Percentiles rank a stretch among this genome's conserved stretches.
Evolutionary conservation across 2,888 invertebrate genomes (phyloP).

Genomic region (Lymantria dispar): DNA sequence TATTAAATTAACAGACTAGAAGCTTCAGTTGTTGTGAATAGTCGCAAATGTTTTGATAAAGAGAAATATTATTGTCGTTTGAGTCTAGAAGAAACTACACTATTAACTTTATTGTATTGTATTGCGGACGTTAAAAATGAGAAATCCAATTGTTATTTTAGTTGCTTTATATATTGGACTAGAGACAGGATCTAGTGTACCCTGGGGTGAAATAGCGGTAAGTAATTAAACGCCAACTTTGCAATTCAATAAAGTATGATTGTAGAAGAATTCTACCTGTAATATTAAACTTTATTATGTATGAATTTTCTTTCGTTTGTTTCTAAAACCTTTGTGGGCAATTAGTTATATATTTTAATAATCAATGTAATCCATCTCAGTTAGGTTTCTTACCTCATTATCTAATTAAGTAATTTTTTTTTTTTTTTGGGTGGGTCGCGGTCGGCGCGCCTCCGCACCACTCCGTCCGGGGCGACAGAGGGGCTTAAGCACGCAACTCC

Average conservation of each 20-base stretch:
- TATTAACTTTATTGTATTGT: conserved; percentile 12
- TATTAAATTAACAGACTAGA: conserved; percentile 11
- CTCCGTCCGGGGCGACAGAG: too few relatives aligned
- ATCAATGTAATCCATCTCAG: too few relatives aligned
- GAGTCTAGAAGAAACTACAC: neutral
- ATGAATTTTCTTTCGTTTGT: too few relatives aligned
- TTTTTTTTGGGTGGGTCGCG: too few relatives aligned
- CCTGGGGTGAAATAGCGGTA: conserved; percentile 47
- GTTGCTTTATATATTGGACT: conserved; percentile 51
- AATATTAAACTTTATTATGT: too few relatives aligned
- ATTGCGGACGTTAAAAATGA: conserved; percentile 44
- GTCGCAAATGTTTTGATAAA: conserved; percentile 2
- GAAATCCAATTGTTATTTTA: conserved; percentile 48
- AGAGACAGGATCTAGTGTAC: conserved; percentile 50
- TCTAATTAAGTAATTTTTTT: too few relatives aligned
- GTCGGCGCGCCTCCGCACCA: too few relatives aligned
- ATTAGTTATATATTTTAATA: too few relatives aligned
- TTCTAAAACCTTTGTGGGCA: too few relatives aligned
- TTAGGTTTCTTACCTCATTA: too few relatives aligned
- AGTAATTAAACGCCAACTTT: conserved; percentile 32
- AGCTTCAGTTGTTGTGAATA: neutral
- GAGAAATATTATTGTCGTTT: conserved; percentile 8
- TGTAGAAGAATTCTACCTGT: neutral
- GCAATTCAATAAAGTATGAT: conserved; percentile 10
- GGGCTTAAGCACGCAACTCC: too few relatives aligned